A percentile compares a stretch with the other conserved stretches of the same genome.
phyloP scores from a whole-genome alignment of 2,888 invertebrate species.

The Drosophila limbata region DNA sequence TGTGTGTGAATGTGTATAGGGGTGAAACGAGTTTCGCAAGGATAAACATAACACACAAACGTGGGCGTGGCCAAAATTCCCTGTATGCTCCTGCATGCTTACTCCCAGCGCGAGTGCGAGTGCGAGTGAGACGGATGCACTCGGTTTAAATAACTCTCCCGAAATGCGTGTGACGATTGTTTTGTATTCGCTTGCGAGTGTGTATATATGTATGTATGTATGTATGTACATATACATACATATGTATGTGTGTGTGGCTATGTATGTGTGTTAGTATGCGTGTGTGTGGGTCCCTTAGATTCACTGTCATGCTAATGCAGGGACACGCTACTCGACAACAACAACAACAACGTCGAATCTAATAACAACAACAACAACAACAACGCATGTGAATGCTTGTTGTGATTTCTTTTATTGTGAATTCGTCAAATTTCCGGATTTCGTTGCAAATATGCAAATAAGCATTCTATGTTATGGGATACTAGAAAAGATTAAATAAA shows the following conservation, averaged over 20 bases:
- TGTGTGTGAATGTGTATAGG: constrained; percentile 32
- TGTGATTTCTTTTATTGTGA: constrained; percentile 34
- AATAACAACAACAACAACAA: not conserved
- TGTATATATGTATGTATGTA: constrained; percentile 1
- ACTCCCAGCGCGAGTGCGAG: constrained; percentile 20
- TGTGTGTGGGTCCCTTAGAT: constrained; percentile 25
- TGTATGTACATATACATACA: not conserved
- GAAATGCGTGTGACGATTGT: constrained; percentile 61
- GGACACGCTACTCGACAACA: constrained; percentile 21
- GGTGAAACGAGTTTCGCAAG: constrained; percentile 57
- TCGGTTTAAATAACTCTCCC: constrained; percentile 54
- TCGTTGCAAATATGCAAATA: constrained; percentile 8
- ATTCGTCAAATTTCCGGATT: constrained; percentile 6
- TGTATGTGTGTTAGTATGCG: not conserved
- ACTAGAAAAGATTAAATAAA: not conserved
- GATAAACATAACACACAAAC: constrained; percentile 46
- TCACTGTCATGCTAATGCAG: constrained; percentile 34
- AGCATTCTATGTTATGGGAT: not conserved
- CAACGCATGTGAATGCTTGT: not conserved
- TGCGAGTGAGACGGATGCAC: constrained; percentile 39
- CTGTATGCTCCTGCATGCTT: constrained; percentile 31
- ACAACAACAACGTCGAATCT: constrained; percentile 4
- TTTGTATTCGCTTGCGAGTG: constrained; percentile 8
- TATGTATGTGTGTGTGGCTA: not conserved
- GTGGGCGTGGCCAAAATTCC: constrained; percentile 57